These are phyloP conservation scores for Sphecodes monilicornis DNA, from an alignment of 2,888 invertebrate species.

Conservation along the genomic window DNA sequence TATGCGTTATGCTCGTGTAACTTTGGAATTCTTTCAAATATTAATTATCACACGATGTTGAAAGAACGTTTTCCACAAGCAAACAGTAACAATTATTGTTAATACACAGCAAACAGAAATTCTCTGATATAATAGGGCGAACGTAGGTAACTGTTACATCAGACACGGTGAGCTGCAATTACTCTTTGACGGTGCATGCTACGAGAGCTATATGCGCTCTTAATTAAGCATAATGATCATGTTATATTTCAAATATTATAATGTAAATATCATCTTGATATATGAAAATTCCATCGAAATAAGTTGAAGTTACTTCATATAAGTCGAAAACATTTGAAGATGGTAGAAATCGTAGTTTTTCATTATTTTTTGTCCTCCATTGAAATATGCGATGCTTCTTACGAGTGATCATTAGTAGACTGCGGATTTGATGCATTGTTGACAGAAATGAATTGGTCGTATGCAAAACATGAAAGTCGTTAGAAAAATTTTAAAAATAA, in stretches of 20 bases:
- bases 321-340: no score
- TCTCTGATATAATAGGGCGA: not conserved
- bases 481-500: no score
- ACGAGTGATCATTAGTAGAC: no score
- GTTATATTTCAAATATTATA: not conserved
- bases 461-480: no score
- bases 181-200: not conserved
- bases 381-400: no score
- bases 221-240: not conserved
- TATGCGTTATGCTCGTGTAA: not conserved
- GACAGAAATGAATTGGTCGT: no score
- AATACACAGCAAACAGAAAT: not conserved
- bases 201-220: not conserved
- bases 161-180: not conserved
- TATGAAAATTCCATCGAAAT: not conserved
- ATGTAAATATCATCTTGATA: not conserved
- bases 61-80: not conserved
- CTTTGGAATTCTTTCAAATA: not conserved
- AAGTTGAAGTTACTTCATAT: no score
- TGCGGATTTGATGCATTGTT: no score
- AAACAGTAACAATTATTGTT: slow-evolving; percentile 5
- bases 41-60: not conserved
- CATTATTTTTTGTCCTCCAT: no score
- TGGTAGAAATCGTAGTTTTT: no score
- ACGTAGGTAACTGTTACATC: not conserved